Base-by-base conservation (phyloP, 2,797 vertebrate genomes). In the Tokudaia tokunoshimensis region DNA sequence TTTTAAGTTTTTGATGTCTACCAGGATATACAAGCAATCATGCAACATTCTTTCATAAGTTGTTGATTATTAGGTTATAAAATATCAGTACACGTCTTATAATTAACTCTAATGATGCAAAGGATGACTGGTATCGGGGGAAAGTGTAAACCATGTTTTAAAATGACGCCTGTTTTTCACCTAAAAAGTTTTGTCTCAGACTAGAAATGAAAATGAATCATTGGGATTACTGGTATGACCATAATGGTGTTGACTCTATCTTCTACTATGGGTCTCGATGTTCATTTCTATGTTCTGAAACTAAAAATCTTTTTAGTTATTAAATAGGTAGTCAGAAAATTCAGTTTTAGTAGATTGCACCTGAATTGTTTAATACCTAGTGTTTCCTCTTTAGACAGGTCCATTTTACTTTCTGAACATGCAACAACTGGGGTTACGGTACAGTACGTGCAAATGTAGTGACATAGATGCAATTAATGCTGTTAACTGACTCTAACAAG, bases 401-500 rank as follows among this genome's bases (percentile, higher is more conserved):
- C 44, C 37, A 37, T 22, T 93, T 88, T 86, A 67, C 6, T 75
- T 89, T 86, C 89, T 31, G 24, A 83, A 87, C 1, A 13, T 59
- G 75, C 26, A 90, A 8, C 26, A n/a, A 76, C 76, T 93, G 15
- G 14, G 24, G 81, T 85, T 82, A 78, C 92, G 22, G 78, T 84
- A 50, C 24, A 89, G 4, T 89, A 79, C 50, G 20, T 15, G 31
- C 37, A 86, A 93, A 85, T 76, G 65, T 83, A 78, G 7, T 87
- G 15, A 37, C 72, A 14, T 81, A 37, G 37, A 65, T 84, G 57
- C 34, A 74, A 95, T 84, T 34, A 67, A 63, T 37, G 2, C 44
- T 94, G 57, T 37, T 57, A 75, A 86, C 59, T 65, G 94, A 79
- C 55, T 93, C 89, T 89, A 61, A 92, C 19, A 79, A 82, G 57